Evolutionary conservation across 1,140 invertebrate genomes (phyloP).

Genomic region (Lepidotrigona ventralis): DNA sequence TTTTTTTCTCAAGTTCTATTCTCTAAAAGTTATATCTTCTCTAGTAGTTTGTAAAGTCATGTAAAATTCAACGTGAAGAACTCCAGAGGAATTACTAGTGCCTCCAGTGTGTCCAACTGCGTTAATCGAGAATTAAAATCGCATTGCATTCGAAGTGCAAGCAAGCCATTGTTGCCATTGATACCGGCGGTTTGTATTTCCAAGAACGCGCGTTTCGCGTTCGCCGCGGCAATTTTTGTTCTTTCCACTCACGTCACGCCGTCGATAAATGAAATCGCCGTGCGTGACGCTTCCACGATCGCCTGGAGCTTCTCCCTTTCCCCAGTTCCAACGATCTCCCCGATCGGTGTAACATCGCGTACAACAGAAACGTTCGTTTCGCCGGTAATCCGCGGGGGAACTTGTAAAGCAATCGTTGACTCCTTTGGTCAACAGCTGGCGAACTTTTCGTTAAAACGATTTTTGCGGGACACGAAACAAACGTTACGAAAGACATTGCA

Average conservation of each 20-base stretch:
- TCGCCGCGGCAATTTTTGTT: not conserved
- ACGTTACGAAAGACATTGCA: not conserved
- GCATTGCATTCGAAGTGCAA: not conserved
- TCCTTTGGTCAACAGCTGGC: not conserved
- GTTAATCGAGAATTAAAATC: not conserved
- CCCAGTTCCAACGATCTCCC: not conserved
- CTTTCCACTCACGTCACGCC: slow-evolving; percentile 1
- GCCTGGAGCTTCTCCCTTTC: not conserved
- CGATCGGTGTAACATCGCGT: not conserved
- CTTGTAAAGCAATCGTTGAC: not conserved
- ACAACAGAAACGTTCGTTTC: not conserved
- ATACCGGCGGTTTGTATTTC: not conserved
- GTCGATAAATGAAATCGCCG: slow-evolving; percentile 21
- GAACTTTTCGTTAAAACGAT: not conserved
- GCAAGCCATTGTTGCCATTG: not conserved
- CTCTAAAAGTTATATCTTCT: no score
- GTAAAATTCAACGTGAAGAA: no score
- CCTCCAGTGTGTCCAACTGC: no score
- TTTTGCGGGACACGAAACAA: not conserved
- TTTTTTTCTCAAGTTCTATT: no score
- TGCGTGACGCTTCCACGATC: not conserved
- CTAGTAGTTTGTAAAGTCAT: no score
- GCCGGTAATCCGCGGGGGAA: not conserved
- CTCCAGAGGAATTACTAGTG: no score
- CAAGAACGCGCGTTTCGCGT: not conserved